These are phyloP conservation scores for Papilio dardanus DNA, from an alignment of 1,140 invertebrate genomes.

Conservation along the genomic window DNA sequence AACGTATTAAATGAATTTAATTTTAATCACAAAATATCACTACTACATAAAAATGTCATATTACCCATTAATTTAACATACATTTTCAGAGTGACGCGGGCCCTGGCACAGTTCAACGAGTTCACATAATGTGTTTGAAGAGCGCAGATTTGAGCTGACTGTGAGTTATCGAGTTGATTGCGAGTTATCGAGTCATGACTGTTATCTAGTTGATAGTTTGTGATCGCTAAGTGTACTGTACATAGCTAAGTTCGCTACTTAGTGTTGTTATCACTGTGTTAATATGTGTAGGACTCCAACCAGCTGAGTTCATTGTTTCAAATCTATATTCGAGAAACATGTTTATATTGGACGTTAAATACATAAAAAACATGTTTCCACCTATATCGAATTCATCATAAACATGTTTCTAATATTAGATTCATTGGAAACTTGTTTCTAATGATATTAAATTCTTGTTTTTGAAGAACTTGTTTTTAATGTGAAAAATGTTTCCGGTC, in stretches of 20 bases:
- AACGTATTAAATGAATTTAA: too few species aligned
- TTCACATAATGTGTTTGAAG: slow-evolving; percentile 61
- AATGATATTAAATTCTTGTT: neutral
- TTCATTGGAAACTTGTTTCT: neutral
- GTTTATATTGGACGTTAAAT: neutral
- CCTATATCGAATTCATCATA: too few species aligned
- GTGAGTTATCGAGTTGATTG: slow-evolving; percentile 52
- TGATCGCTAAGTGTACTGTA: slow-evolving; percentile 60
- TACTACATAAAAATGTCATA: too few species aligned
- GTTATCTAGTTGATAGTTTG: slow-evolving; percentile 51
- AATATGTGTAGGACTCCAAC: neutral
- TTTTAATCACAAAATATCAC: too few species aligned
- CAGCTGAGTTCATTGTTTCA: neutral
- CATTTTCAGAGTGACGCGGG: slow-evolving; percentile 66
- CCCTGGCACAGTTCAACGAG: slow-evolving; percentile 73
- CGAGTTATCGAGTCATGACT: slow-evolving; percentile 62
- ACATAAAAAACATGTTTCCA: neutral
- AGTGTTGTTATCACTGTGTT: slow-evolving; percentile 44
- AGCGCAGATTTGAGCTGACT: slow-evolving; percentile 18
- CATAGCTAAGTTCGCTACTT: slow-evolving; percentile 59
- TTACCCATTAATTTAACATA: neutral
- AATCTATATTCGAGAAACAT: neutral
- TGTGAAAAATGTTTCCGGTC: too few species aligned
- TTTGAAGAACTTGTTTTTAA: too few species aligned
- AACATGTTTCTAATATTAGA: too few species aligned